Percentiles rank a stretch among this genome's conserved stretches.
Evolutionary conservation across 1,140 invertebrate species (phyloP).

Genomic region (Saccostrea echinata): DNA sequence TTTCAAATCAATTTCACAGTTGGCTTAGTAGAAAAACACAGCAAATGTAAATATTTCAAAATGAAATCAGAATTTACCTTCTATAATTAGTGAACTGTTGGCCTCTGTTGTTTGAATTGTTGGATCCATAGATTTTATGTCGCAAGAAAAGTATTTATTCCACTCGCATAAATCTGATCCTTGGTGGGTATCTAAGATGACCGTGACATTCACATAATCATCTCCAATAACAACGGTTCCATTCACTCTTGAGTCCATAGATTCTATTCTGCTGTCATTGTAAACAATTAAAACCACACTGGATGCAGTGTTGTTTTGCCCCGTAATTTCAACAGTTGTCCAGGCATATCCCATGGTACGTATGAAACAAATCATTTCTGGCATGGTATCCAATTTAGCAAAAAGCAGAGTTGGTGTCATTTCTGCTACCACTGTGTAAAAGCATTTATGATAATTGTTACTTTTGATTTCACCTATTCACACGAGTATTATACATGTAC

Average conservation of each 20-base stretch:
- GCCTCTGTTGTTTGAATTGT: neutral
- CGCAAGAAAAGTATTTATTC: neutral
- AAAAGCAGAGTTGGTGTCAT: neutral
- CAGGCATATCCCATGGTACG: neutral
- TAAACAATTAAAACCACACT: neutral
- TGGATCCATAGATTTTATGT: neutral
- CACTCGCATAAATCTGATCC: neutral
- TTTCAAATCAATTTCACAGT: too few species aligned
- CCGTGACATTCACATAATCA: neutral
- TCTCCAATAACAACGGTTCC: neutral
- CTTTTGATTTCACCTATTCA: too few species aligned
- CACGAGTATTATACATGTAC: too few species aligned
- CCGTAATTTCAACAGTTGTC: neutral
- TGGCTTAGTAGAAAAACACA: too few species aligned
- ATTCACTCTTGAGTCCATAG: neutral
- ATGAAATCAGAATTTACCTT: too few species aligned
- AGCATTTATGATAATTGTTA: too few species aligned
- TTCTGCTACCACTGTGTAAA: neutral
- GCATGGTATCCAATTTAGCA: neutral
- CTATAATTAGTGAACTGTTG: neutral
- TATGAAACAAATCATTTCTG: neutral
- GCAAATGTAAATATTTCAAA: too few species aligned
- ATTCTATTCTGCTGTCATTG: neutral
- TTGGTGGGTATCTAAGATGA: neutral
- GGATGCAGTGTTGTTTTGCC: neutral